Evolutionary conservation across 1,140 invertebrate genomes (phyloP), one percentile per base, ranked within the genome.

Genomic region (Aplysia californica): DNA sequence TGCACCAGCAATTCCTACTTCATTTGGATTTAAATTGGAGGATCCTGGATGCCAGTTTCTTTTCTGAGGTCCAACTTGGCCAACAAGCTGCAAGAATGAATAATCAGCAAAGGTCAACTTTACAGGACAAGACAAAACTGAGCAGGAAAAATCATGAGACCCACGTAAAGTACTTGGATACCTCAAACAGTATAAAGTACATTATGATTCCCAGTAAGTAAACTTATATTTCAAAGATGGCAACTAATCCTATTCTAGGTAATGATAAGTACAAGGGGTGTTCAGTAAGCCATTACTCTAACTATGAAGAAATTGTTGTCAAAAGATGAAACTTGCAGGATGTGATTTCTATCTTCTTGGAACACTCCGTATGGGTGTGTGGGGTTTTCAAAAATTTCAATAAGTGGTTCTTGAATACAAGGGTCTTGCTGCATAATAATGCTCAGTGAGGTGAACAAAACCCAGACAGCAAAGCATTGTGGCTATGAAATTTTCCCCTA

Each of bases 21-120:
- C 79, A 59, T 81, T 82, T 4, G 81, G 90, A 76, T 93, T 92
- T 79, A 95, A 90, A 87, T 92, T 92, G 81, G 94, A 93, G 64
- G 93, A 92, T 82, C 96, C 96, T 89, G 96, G 95, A 92, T 97
- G 96, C 78, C 73, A 79, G 36, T 72, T 50, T 61, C 78, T 64
- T 26, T 67, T 71, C 23, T 75, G 68, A 10, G 38, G 38, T 15
- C 70, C 55, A 2, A 72, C 33, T 21, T 44, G 33, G 23, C 66
- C 18, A 55, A 55, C 1, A 44, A 71, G 39, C 68, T 71, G 31
- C 2, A 36, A 58, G 5, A 66, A 6, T 15, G 3, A 36, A 36
- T 29, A 66, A 15, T 33, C 15, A 66, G 10, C 6, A 61, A 18
- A 61, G 26, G 10, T 18, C 26, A 61, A 29, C 26, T 61, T 61